phyloP scores from a whole-genome alignment of 2,113 vertebrate genomes.

The Mormyrus iriodes region DNA sequence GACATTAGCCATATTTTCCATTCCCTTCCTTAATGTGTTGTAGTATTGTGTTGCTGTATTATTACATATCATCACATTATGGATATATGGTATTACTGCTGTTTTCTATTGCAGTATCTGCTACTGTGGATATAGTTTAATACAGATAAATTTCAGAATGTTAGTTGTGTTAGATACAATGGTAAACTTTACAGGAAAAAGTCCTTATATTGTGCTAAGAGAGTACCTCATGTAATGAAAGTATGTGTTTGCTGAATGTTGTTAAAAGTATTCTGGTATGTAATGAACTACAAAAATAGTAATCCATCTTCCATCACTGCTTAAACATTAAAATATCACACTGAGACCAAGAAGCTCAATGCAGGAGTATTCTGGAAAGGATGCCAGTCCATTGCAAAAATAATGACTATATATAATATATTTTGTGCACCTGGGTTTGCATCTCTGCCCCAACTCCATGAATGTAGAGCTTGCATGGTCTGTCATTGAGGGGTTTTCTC shows the following conservation, averaged over 20 bases:
- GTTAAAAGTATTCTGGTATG: neutral
- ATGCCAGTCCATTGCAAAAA: neutral
- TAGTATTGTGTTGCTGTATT: conserved; percentile 1
- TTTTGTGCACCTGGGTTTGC: neutral
- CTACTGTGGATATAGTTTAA: neutral
- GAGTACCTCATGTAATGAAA: neutral
- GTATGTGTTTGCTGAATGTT: neutral
- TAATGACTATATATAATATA: neutral
- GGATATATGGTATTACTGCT: neutral
- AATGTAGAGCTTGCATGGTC: neutral
- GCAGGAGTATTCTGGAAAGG: neutral
- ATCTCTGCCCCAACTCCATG: neutral
- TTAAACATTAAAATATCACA: neutral
- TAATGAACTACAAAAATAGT: neutral
- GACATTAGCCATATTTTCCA: neutral
- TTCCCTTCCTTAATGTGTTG: neutral
- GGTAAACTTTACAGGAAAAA: neutral
- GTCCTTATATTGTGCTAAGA: too few relatives aligned
- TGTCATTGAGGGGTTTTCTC: neutral
- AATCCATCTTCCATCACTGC: neutral
- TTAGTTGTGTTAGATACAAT: neutral
- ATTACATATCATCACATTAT: neutral
- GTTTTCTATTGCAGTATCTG: neutral
- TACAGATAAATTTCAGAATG: neutral
- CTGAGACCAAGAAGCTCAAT: neutral